Conservation (phyloP, 2,113 vertebrate genomes). For the Ictalurus furcatus region DNA sequence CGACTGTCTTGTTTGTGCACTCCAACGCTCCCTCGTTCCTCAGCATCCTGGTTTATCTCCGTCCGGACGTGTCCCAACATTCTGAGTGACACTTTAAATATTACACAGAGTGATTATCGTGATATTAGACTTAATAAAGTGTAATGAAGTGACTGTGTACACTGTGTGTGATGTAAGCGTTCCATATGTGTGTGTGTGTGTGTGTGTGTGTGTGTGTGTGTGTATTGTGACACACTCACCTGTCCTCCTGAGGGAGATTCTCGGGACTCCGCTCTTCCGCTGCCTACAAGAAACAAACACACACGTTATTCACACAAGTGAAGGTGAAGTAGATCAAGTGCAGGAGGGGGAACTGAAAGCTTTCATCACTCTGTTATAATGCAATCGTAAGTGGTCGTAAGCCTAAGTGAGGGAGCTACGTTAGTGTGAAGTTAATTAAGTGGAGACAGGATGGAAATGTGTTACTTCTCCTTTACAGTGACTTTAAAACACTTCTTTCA, state of each 20-base stretch:
- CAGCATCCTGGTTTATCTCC: neutral
- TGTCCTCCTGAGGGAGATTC: slow-evolving; percentile 82
- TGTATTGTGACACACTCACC: slow-evolving; percentile 70
- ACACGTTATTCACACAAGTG: neutral
- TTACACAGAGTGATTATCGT: neutral
- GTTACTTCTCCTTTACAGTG: neutral
- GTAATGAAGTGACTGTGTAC: neutral
- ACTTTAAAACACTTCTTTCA: neutral
- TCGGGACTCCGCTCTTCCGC: slow-evolving; percentile 86
- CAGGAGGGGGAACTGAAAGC: neutral
- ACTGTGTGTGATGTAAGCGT: slow-evolving; percentile 1
- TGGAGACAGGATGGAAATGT: neutral
- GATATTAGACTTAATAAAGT: neutral
- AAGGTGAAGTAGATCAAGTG: neutral
- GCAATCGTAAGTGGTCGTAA: neutral
- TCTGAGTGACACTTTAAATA: neutral
- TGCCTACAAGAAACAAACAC: slow-evolving; percentile 67
- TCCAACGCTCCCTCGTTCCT: neutral
- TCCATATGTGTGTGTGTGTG: neutral
- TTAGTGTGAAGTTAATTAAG: neutral
- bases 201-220: neutral
- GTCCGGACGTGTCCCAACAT: neutral
- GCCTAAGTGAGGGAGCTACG: neutral
- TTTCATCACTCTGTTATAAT: neutral
- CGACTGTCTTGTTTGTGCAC: neutral